Percentiles rank a stretch among this genome's conserved stretches.
Conservation (phyloP, 2,888 invertebrate genomes). For the Thysanoteuthis rhombus region DNA sequence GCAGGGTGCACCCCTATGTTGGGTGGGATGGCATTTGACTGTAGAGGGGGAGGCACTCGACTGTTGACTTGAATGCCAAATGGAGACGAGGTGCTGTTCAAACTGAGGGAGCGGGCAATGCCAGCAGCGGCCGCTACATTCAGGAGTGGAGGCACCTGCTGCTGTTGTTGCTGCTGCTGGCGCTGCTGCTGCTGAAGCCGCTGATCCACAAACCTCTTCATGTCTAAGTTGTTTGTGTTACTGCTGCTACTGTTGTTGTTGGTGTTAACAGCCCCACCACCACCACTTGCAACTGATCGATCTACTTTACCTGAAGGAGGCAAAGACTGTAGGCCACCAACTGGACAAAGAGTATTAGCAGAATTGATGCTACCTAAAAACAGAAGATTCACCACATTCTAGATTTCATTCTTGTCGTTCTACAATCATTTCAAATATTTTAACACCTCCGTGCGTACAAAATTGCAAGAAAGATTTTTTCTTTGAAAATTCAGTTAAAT, state of each 20-base stretch:
- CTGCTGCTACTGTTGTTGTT: conserved; percentile 36
- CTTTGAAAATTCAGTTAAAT: background rate
- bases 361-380: conserved; percentile 14
- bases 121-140: conserved; percentile 17
- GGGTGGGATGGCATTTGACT: conserved; percentile 40
- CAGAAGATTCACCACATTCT: too few species aligned
- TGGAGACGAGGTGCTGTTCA: conserved; percentile 43
- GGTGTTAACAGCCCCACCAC: background rate
- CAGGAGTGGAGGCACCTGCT: conserved; percentile 30
- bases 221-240: conserved; percentile 39
- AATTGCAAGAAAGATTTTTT: too few species aligned
- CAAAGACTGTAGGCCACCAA: background rate
- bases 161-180: conserved; percentile 35
- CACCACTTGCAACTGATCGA: too few species aligned
- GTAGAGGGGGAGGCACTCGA: conserved; percentile 52
- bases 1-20: conserved; percentile 37
- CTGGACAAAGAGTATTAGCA: background rate
- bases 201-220: conserved; percentile 15
- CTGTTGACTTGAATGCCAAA: conserved; percentile 54
- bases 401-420: too few species aligned
- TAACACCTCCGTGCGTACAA: too few species aligned
- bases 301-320: background rate
- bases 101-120: conserved; percentile 36
- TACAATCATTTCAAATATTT: too few species aligned
- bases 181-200: conserved; percentile 42